These are phyloP conservation scores for Noctua pronuba DNA, from an alignment of 2,888 invertebrate genomes.

Conservation along the genomic window DNA sequence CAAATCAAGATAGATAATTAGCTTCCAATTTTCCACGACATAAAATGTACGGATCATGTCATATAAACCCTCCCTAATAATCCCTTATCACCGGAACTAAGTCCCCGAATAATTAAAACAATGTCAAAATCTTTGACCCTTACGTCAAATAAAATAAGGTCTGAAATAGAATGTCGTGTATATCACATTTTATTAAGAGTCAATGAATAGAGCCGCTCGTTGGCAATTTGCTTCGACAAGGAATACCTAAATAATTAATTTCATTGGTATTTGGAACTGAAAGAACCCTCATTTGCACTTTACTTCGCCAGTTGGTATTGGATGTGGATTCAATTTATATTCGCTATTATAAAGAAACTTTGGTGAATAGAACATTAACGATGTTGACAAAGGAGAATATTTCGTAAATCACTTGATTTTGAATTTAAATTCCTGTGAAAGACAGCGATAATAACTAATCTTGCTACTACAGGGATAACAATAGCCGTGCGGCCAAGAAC, in stretches of 20 bases:
- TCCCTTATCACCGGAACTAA: conserved; percentile 59
- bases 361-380: conserved; percentile 27
- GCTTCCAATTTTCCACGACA: conserved; percentile 44
- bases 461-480: background rate
- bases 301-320: conserved; percentile 51
- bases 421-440: background rate
- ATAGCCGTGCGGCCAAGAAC: background rate
- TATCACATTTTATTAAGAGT: conserved; percentile 66
- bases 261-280: conserved; percentile 70
- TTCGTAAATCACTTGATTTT: background rate
- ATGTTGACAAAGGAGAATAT: background rate
- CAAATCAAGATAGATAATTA: conserved; percentile 44
- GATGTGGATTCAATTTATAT: conserved; percentile 63
- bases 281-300: conserved; percentile 76
- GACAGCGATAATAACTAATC: background rate
- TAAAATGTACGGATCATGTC: conserved; percentile 48
- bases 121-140: conserved; percentile 21
- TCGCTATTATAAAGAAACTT: conserved; percentile 46
- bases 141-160: conserved; percentile 38
- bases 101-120: conserved; percentile 53
- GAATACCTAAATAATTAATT: conserved; percentile 78
- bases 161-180: conserved; percentile 41
- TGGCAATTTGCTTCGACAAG: conserved; percentile 69
- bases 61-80: conserved; percentile 46
- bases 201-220: conserved; percentile 67